Evolutionary conservation across 1,140 invertebrate genomes (phyloP), one percentile per base, ranked within the genome.

Genomic region (Drosophila leontia): DNA sequence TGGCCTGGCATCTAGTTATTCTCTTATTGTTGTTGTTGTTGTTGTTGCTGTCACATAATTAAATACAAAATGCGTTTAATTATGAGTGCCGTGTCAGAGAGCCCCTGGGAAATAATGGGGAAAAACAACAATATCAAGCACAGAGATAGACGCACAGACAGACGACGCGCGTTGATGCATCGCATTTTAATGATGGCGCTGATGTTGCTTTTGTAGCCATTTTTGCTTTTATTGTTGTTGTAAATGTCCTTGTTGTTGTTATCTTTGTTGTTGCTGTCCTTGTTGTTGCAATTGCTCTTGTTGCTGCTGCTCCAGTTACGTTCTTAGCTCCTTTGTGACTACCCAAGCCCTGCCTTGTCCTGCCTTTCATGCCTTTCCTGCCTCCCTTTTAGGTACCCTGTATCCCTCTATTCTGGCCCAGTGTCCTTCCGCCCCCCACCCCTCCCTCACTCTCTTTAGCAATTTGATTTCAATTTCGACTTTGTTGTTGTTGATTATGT

Each of bases 401-500:
- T n/a, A 51, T 7, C 26, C 48, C 15, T 17, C 48, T 50, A 8
- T 8, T 26, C 26, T 51, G 9, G n/a, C 60, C 23, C 50, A 37
- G 37, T 32, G 35, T 57, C 63, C 35, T 34, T n/a, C 19, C 12
- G 6, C 41, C 5, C 41, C 11, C 2, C 44, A 12, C 1, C 9
- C 23, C 5, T 13, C 1, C 9, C 23, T 3, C 62, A n/a, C 55
- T 77, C 74, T n/a, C 48, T 34, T 77, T 56, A 77, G 74, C 75
- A 78, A 82, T 82, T 82, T 82, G 68, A 82, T 78, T 75, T 77
- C 79, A 78, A 77, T 82, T 82, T 80, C 47, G 53, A 62, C 77
- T 84, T 71, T 63, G 70, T 59, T 79, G 65, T 61, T 75, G 53
- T 58, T 70, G 71, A 72, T 72, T 74, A 72, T 74, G 67, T 35